Conservation (phyloP, 2,888 invertebrate species). For the Drosophila putrida region DNA sequence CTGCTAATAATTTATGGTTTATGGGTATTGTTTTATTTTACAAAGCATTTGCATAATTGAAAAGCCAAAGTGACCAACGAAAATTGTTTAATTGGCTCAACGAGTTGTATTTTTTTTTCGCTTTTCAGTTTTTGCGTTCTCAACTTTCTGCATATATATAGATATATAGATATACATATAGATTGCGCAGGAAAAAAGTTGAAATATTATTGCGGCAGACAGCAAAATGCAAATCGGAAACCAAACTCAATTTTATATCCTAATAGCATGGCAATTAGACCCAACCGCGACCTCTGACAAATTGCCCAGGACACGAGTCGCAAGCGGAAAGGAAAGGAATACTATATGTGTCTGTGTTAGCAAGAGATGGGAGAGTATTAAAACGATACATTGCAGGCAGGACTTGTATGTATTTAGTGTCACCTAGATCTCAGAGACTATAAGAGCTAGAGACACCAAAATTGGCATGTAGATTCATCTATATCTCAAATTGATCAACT, state of each 20-base stretch:
- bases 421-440: too few species aligned
- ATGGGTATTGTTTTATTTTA: conserved; percentile 31
- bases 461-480: too few species aligned
- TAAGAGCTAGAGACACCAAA: too few species aligned
- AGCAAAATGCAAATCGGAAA: conserved; percentile 49
- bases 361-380: not conserved
- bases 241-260: conserved; percentile 37
- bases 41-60: conserved; percentile 67
- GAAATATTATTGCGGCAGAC: conserved; percentile 39
- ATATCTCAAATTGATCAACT: too few species aligned
- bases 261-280: conserved; percentile 45
- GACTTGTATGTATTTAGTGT: too few species aligned
- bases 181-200: conserved; percentile 27
- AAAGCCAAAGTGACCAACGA: conserved; percentile 35
- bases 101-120: conserved; percentile 4
- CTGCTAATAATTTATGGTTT: conserved; percentile 44
- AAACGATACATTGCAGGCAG: not conserved
- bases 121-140: too few species aligned
- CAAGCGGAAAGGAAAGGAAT: not conserved
- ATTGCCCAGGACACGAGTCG: conserved; percentile 5
- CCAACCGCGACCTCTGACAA: conserved; percentile 15
- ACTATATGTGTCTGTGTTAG: not conserved
- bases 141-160: conserved; percentile 26
- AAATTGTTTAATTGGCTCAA: conserved; percentile 35
- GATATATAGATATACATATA: conserved; percentile 31